Evolutionary conservation across 2,888 invertebrate species (phyloP), one percentile per base, ranked within the genome.

Genomic region (Carabus problematicus): DNA sequence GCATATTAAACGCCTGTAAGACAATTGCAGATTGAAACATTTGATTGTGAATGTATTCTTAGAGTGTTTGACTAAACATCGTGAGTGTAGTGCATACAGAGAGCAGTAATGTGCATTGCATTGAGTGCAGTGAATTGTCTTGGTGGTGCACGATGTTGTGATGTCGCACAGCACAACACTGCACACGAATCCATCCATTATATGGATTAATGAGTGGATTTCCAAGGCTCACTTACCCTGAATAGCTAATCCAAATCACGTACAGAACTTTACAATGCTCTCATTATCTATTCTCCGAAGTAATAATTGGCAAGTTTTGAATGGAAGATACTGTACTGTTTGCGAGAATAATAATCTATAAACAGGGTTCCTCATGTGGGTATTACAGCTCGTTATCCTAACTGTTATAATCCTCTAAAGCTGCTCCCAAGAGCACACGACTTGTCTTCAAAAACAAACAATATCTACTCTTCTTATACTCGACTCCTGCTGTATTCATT

Each of bases 291-390:
- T 66, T 66, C 59, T 43, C 39, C 59, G 66, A 66, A 66, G 40
- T 66, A 19, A 66, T 66, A 66, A 66, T 66, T 66, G 66, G 58
- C 66, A 66, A 66, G 59, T 59, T 55, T 66, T 66, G 29, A 66
- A 66, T 66, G 66, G 58, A 43, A 16, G 64, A 39, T 40, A 47
- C 42, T 43, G 29, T 56, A 56, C 64, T 54, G 52, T 14, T 52
- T 52, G 14, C 41, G 63, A 14, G 55, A 56, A 56, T 64, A 64
- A 64, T 64, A 64, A 64, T 64, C 64, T 64, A 64, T 64, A 56
- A 56, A 56, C 64, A 64, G 39, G 64, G 55, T 43, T 18, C 29
- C 18, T 52, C 14, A 18, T 52, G 52, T 52, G 45, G 29, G 43
- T 59, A 18, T 42, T 41, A 64, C 42, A 41, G 40, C 42, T 64